phyloP scores from a whole-genome alignment of 2,113 vertebrate genomes.

The Notarius lentiginosus region DNA sequence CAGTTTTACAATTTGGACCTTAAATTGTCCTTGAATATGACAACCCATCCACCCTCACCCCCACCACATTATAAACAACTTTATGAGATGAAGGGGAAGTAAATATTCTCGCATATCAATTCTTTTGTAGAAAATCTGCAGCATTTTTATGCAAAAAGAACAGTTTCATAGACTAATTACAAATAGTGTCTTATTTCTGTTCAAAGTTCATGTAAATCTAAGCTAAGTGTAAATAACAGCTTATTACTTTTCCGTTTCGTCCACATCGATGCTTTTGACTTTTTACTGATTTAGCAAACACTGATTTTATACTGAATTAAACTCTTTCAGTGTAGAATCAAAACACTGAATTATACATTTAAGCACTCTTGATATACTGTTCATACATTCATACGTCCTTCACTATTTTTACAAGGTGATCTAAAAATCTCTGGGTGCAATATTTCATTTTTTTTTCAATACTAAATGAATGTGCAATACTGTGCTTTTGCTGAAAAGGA shows the following conservation, averaged over 20 bases:
- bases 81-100: not conserved
- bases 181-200: not conserved
- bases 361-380: not conserved
- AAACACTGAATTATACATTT: not conserved
- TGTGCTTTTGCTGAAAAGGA: conserved; percentile 23
- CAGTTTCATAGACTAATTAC: not conserved
- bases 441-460: not conserved
- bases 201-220: not conserved
- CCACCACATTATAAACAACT: not conserved
- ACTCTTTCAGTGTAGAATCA: not conserved
- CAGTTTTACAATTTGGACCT: not conserved
- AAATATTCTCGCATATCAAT: not conserved
- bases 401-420: not conserved
- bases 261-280: not conserved
- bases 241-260: not conserved
- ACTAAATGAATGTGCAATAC: not conserved
- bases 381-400: not conserved
- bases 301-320: not conserved
- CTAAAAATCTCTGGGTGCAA: not conserved
- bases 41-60: too few relatives aligned
- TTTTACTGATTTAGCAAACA: not conserved
- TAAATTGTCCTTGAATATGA: not conserved
- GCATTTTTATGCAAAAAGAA: not conserved
- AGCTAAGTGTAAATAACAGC: not conserved
- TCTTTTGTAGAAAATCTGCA: not conserved